Base-by-base conservation (phyloP, 2,888 invertebrate species). In the Tetropium fuscum region DNA sequence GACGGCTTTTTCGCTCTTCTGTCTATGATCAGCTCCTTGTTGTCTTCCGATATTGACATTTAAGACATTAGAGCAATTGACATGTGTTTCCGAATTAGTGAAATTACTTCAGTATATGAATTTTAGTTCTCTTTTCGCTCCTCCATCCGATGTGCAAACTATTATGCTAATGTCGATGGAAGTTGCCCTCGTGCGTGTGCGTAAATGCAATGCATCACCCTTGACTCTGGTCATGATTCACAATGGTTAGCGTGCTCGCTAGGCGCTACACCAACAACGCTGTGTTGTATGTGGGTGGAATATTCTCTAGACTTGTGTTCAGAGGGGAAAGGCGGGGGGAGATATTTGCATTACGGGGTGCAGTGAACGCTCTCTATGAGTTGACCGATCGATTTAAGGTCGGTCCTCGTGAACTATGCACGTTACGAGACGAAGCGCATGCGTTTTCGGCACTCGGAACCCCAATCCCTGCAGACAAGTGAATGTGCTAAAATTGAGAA, bases 321-420 rank as follows among this genome's bases (percentile, higher is more conserved):
- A 19, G 16, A 32, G 19, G 53, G 25, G 32, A 38, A 16, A 19
- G 49, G 49, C 36, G 53, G 56, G 48, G n/a, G 60, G 38, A 13
- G 20, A 1, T 57, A 64, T 64, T 66, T 68, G 68, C 68, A 68
- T 66, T 60, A 36, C 49, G 60, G 64, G 61, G 69, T 69, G 69
- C 69, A 69, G 49, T 69, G 66, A 69, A 69, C 68, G 66, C 60
- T 61, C 34, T 59, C 54, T 49, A 44, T 49, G 36, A 49, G 48
- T 49, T 43, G 59, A 40, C 53, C 55, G 45, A 60, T 60, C 60
- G 60, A 60, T 60, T 32, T 51, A 49, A 54, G 43, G 59, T 49
- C 51, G 60, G 47, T 55, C 44, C 40, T 41, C 30, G 16, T 30
- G 38, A 38, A 58, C 45, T 53, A 58, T 51, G 49, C 57, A 57